phyloP scores from a whole-genome alignment of 2,888 invertebrate species.

The Tetanocera ferruginea region DNA sequence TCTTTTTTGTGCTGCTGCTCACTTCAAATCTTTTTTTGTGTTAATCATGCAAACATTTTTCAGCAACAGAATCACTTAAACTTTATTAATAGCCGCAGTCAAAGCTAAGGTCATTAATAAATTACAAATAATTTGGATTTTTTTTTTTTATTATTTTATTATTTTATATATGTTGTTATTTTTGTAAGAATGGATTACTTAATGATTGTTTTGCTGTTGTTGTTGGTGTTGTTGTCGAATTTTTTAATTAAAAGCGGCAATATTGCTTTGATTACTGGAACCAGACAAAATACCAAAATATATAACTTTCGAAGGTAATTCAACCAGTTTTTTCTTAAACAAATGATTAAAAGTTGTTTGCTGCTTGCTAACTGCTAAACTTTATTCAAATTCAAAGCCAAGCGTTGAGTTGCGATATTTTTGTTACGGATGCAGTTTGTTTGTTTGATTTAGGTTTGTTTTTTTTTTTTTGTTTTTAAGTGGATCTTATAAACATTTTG shows the following conservation, averaged over 20 bases:
- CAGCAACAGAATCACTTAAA: not conserved
- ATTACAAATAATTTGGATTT: not conserved
- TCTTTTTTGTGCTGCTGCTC: too few relatives aligned
- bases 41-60: too few relatives aligned
- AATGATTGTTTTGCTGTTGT: not conserved
- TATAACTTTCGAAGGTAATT: not conserved
- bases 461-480: too few relatives aligned
- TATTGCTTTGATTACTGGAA: not conserved
- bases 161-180: not conserved
- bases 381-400: not conserved
- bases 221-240: not conserved
- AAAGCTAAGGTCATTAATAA: slow-evolving; percentile 2
- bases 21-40: too few relatives aligned
- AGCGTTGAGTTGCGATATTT: not conserved
- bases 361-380: too few relatives aligned
- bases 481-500: not conserved
- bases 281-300: not conserved
- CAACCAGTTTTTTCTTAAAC: not conserved
- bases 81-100: not conserved
- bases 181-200: not conserved
- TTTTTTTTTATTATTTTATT: not conserved
- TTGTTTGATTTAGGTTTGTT: not conserved
- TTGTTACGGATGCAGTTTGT: not conserved
- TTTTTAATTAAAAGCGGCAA: not conserved
- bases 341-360: not conserved